These are phyloP conservation scores for Helogale parvula DNA, from an alignment of 2,113 vertebrate genomes.

Conservation along the genomic window DNA sequence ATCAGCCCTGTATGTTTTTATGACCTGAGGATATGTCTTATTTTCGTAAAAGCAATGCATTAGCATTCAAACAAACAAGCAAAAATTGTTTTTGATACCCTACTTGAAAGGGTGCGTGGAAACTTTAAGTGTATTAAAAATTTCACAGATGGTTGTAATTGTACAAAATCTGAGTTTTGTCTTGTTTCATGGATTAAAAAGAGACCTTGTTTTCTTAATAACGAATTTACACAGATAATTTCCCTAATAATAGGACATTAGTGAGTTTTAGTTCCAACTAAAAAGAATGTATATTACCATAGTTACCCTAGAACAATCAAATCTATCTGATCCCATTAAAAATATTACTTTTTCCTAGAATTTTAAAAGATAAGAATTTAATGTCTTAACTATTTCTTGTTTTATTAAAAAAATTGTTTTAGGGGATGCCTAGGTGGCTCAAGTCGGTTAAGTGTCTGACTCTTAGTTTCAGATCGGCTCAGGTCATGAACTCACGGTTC, in stretches of 20 bases:
- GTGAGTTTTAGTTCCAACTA: neutral
- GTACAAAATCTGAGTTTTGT: neutral
- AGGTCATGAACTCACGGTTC: too few species aligned
- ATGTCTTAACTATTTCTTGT: neutral
- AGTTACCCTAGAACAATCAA: neutral
- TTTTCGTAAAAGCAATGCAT: neutral
- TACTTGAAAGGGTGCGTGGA: neutral
- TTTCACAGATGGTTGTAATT: conserved; percentile 17
- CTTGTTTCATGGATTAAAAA: neutral
- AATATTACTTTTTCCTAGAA: neutral
- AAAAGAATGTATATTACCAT: neutral
- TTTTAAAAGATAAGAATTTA: neutral
- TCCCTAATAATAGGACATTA: neutral
- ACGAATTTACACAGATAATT: neutral
- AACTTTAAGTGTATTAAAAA: neutral
- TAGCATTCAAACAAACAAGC: neutral
- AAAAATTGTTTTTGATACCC: neutral
- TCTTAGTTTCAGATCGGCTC: too few species aligned
- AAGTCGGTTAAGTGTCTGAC: too few species aligned
- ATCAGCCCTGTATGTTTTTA: neutral
- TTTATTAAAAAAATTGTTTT: neutral
- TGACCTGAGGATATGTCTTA: neutral
- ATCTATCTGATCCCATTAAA: neutral
- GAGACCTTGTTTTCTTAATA: neutral
- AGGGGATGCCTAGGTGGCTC: too few species aligned